Evolutionary conservation across 2,888 invertebrate species (phyloP).

Genomic region (Molorchus minor): DNA sequence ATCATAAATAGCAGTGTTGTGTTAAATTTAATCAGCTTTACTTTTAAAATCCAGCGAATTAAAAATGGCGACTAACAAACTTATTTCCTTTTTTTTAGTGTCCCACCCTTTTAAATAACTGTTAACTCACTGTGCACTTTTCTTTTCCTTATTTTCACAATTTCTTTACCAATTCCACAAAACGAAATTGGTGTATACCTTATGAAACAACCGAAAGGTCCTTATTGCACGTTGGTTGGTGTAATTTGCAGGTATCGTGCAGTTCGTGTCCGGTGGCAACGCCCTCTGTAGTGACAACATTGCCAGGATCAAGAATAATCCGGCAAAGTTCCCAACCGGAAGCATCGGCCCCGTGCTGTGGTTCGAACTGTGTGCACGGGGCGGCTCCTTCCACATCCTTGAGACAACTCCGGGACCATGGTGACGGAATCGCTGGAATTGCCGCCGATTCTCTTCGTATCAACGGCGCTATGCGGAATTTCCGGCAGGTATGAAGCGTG

Average conservation of each 20-base stretch:
- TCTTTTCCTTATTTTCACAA: slow-evolving; percentile 35
- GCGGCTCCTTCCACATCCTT: slow-evolving; percentile 85
- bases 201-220: slow-evolving; percentile 13
- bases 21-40: neutral
- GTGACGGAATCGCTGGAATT: slow-evolving; percentile 91
- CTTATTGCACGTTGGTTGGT: slow-evolving; percentile 49
- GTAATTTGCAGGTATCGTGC: slow-evolving; percentile 61
- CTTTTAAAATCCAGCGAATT: neutral
- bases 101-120: slow-evolving; percentile 29
- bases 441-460: slow-evolving; percentile 95
- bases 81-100: slow-evolving; percentile 26
- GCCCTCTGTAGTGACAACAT: slow-evolving; percentile 76
- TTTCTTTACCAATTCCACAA: slow-evolving; percentile 50
- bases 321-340: slow-evolving; percentile 90
- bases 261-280: slow-evolving; percentile 74
- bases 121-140: slow-evolving; percentile 41
- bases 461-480: slow-evolving; percentile 95
- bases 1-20: no score
- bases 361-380: slow-evolving; percentile 72
- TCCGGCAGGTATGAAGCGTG: slow-evolving; percentile 82
- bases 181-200: slow-evolving; percentile 52
- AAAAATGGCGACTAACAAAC: slow-evolving; percentile 12
- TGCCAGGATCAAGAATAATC: slow-evolving; percentile 79
- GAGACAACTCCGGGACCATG: slow-evolving; percentile 76
- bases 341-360: slow-evolving; percentile 68